Conservation (phyloP, 37 sponge, comb jelly and placozoan genomes). For the Geodia barretti region DNA sequence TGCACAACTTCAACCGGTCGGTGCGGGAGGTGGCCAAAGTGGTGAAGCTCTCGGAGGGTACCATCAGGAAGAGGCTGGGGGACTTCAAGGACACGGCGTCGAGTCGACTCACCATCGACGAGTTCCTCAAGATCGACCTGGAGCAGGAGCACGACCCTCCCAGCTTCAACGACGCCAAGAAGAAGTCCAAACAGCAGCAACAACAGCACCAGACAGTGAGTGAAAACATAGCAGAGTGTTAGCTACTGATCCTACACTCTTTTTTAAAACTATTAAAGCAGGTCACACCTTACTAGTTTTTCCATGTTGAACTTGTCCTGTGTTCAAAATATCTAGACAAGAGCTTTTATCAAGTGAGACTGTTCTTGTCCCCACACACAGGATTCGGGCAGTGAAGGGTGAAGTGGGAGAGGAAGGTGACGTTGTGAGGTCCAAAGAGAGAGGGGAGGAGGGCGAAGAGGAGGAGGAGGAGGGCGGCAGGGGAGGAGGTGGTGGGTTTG, state of each 20-base stretch:
- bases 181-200: slow-evolving; percentile 16
- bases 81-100: slow-evolving; percentile 98
- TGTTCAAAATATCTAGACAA: no score
- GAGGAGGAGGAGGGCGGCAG: not conserved
- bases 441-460: no score
- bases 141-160: slow-evolving; percentile 98
- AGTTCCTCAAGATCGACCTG: slow-evolving; percentile 96
- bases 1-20: slow-evolving; percentile 83
- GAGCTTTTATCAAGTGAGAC: no score
- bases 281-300: no score
- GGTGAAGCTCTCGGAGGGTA: slow-evolving; percentile 84
- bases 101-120: slow-evolving; percentile 94
- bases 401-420: not conserved
- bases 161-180: slow-evolving; percentile 76
- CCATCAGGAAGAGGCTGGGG: slow-evolving; percentile 87
- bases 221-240: not conserved
- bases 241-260: not conserved
- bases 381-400: no score
- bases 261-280: no score
- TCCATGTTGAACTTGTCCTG: no score
- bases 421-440: not conserved
- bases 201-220: slow-evolving; percentile 6
- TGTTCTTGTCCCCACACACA: no score
- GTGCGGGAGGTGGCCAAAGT: slow-evolving; percentile 83
- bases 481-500: slow-evolving; percentile 40